phyloP scores from a whole-genome alignment of 1,140 invertebrate species.

The Mya arenaria region DNA sequence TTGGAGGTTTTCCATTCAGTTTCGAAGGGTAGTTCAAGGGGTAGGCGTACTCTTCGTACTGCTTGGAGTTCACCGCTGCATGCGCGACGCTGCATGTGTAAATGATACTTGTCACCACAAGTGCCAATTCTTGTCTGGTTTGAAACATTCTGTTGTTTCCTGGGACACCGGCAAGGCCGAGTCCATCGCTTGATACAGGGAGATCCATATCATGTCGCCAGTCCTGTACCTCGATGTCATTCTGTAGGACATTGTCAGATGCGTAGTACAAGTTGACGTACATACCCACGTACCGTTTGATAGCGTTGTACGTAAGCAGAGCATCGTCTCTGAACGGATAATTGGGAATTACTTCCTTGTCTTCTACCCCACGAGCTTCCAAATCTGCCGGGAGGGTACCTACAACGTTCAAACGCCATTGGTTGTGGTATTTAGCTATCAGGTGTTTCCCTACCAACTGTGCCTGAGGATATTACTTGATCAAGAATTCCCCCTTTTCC shows the following conservation, averaged over 20 bases:
- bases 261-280: conserved; percentile 55
- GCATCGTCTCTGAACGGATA: conserved; percentile 82
- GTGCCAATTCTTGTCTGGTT: conserved; percentile 72
- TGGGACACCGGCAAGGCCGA: conserved; percentile 51
- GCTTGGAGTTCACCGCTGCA: conserved; percentile 80
- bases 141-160: conserved; percentile 64
- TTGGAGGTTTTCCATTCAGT: conserved; percentile 74
- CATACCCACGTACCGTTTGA: conserved; percentile 76
- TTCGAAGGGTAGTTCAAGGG: conserved; percentile 81
- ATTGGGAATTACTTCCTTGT: conserved; percentile 73
- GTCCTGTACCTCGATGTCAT: conserved; percentile 6
- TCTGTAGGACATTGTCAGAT: too few species aligned
- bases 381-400: conserved; percentile 52
- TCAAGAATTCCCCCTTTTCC: background rate
- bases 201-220: background rate
- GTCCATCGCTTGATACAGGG: background rate
- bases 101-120: conserved; percentile 76
- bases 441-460: background rate
- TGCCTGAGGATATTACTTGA: background rate
- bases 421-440: background rate
- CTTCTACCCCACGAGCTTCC: conserved; percentile 69
- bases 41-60: conserved; percentile 79
- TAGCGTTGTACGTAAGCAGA: conserved; percentile 72
- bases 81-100: conserved; percentile 80
- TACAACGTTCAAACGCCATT: conserved; percentile 42